Base-by-base conservation (phyloP, 2,888 invertebrate genomes). In the Elmis aenea region DNA sequence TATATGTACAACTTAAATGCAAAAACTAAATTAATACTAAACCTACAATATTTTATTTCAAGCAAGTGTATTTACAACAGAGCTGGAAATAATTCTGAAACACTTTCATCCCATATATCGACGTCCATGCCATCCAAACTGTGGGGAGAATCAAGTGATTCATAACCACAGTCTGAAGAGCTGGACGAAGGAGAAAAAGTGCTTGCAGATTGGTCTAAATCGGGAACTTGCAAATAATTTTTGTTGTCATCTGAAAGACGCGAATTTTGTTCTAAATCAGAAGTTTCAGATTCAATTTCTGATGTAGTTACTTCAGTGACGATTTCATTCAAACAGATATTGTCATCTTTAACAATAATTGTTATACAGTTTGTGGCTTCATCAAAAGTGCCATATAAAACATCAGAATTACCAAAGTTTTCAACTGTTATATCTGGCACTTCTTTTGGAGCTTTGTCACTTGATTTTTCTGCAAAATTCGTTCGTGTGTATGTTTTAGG, bases 1-100 rank as follows among this genome's bases (percentile, higher is more conserved):
- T n/a, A n/a, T 18, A 18, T 18, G 8, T 18, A 18, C 18, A 18
- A 18, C 5, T 18, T 18, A 18, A 18, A 18, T 18, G 8, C 8
- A 18, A 18, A 18, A 18, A 18, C 18, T 18, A 6, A 18, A 5
- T 18, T 18, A 18, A 18, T 6, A n/a, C n/a, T n/a, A n/a, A n/a
- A n/a, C n/a, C n/a, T n/a, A n/a, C n/a, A n/a, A n/a, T n/a, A n/a
- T n/a, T n/a, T n/a, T n/a, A n/a, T n/a, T n/a, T n/a, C n/a, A n/a
- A n/a, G n/a, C n/a, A n/a, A n/a, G n/a, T n/a, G n/a, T n/a, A 11
- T 14, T 70, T 72, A 85, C 33, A 80, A 74, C 57, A 87, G 69
- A 43, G 77, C 77, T 20, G 87, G 86, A 67, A 88, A 88, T 51
- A 88, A 67, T 67, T 86, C 85, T 42, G 83, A 79, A 54, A 86